Percentiles rank a stretch among this genome's conserved stretches.
phyloP scores from a whole-genome alignment of 1,140 invertebrate genomes.

The Rhopalosiphum maidis region DNA sequence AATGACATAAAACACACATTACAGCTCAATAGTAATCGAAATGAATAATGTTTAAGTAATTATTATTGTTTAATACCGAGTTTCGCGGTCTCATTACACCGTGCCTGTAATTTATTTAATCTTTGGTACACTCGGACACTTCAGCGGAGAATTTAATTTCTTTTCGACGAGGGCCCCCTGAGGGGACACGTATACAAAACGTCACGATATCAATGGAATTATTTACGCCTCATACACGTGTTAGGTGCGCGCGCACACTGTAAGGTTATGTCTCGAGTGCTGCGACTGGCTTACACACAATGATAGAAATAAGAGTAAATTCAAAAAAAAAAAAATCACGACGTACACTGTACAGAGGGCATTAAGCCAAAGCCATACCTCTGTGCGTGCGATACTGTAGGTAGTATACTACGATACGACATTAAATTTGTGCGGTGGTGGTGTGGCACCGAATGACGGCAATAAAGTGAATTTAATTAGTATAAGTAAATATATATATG shows the following conservation, averaged over 20 bases:
- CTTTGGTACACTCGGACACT: too few relatives aligned
- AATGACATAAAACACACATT: not conserved
- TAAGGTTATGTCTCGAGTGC: conserved; percentile 33
- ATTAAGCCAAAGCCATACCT: not conserved
- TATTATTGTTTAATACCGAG: too few relatives aligned
- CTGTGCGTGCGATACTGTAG: not conserved
- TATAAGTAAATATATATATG: not conserved
- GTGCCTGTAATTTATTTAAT: too few relatives aligned
- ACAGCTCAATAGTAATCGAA: too few relatives aligned
- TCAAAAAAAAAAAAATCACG: not conserved
- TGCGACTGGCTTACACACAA: not conserved
- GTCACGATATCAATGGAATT: not conserved
- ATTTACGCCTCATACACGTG: not conserved
- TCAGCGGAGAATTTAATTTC: not conserved
- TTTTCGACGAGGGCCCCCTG: not conserved
- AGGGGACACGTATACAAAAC: not conserved
- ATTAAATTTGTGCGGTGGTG: not conserved
- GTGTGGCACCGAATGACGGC: not conserved
- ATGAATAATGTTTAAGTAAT: too few relatives aligned
- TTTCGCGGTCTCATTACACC: too few relatives aligned
- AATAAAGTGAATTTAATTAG: not conserved
- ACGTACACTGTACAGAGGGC: not conserved
- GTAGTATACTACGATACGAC: not conserved
- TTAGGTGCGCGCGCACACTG: conserved; percentile 4
- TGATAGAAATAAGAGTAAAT: not conserved